Percentiles rank a stretch among this genome's conserved stretches.
Evolutionary conservation across 2,888 invertebrate genomes (phyloP).

Genomic region (Reticulitermes lucifugus): DNA sequence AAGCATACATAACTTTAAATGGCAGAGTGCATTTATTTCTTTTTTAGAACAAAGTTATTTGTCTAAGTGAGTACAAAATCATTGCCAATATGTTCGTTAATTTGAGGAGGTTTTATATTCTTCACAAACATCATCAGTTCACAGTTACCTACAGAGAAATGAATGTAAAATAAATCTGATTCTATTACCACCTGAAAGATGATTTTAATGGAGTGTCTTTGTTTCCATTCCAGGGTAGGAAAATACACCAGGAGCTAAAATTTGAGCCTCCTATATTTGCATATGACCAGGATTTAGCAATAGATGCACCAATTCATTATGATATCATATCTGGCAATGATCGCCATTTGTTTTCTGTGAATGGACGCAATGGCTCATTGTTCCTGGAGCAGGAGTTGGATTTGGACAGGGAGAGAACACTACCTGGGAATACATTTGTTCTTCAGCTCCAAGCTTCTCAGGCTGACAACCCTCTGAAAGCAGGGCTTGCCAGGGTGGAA

Average conservation of each 20-base stretch:
- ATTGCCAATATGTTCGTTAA: too few species aligned
- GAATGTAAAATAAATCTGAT: too few species aligned
- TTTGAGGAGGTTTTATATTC: too few species aligned
- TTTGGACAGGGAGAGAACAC: slow-evolving; percentile 76
- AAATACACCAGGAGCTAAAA: slow-evolving; percentile 76
- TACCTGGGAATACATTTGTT: slow-evolving; percentile 83
- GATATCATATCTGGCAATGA: slow-evolving; percentile 87
- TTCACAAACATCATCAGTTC: too few species aligned
- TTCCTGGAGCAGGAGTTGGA: slow-evolving; percentile 86
- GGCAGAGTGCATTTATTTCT: too few species aligned
- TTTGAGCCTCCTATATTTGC: slow-evolving; percentile 82
- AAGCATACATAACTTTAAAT: too few species aligned
- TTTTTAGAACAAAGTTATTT: too few species aligned
- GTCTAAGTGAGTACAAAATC: too few species aligned
- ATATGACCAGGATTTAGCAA: slow-evolving; percentile 81
- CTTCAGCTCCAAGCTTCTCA: slow-evolving; percentile 73
- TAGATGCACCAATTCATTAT: slow-evolving; percentile 80
- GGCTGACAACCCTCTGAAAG: slow-evolving; percentile 78
- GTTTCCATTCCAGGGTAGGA: slow-evolving; percentile 71
- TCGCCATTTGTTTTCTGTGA: slow-evolving; percentile 78
- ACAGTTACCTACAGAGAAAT: too few species aligned
- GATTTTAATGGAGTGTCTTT: neutral
- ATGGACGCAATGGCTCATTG: slow-evolving; percentile 79
- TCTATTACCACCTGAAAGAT: too few species aligned
- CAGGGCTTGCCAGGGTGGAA: slow-evolving; percentile 79